Evolutionary conservation across 2,888 invertebrate genomes (phyloP), one percentile per base, ranked within the genome.

Genomic region (Linyphia triangularis): DNA sequence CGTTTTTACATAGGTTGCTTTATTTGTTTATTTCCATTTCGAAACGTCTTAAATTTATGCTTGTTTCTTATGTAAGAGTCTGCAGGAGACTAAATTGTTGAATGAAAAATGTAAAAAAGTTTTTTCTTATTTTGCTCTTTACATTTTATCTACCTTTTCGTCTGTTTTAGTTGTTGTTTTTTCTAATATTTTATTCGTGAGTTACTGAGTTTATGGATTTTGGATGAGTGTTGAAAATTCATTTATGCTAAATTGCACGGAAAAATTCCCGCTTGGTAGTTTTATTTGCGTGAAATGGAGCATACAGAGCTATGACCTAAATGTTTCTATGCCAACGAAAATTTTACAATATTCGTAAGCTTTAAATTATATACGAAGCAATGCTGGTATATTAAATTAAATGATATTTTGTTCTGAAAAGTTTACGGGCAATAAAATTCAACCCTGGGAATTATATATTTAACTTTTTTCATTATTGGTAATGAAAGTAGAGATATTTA

Each of bases 91-190:
- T 37, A 61, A 40, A 63, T 77, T 63, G 77, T 63, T 63, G n/a
- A n/a, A n/a, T 26, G 28, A 77, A 40, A 77, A n/a, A 77, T 77
- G 61, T 75, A 75, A 40, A 40, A 59, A 30, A 59, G 57, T 75
- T 61, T 33, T 33, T 61, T 28, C n/a, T 67, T n/a, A n/a, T 28
- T 9, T 2, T 51, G 51, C 40, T 13, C 24, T 22, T 40, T 63
- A 16, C 16, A 51, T 51, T 5, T n/a, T 1, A 51, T 1, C 16
- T n/a, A n/a, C n/a, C 6, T 37, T 72, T 77, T 61, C 19, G 37
- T 37, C 10, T 61, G 13, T 61, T 40, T 37, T n/a, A 33, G 33
- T 16, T 22, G 6, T 40, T 26, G 28, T 2, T 61, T 63, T 26
- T 40, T 63, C 19, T 59, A 16, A 0, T 51, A 10, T 51, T 3